Evolutionary conservation across 2,888 invertebrate species (phyloP).

Genomic region (Gisinianus flammeolus): DNA sequence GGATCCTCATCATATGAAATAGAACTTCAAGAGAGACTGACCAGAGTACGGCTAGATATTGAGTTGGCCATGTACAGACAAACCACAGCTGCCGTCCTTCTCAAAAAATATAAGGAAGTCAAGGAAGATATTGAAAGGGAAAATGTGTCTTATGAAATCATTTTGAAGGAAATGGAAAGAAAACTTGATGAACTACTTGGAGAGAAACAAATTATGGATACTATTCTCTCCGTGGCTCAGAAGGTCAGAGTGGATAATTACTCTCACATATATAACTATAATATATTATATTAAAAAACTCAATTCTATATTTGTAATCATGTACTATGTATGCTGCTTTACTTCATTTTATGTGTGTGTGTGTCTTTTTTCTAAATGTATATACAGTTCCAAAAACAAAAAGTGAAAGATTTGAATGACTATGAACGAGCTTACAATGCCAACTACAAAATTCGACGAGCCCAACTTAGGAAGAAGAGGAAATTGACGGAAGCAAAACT

Average conservation of each 20-base stretch:
- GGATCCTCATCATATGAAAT: conserved; percentile 34
- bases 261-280: too few species aligned
- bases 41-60: conserved; percentile 18
- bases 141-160: conserved; percentile 22
- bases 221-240: conserved; percentile 23
- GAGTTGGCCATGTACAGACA: conserved; percentile 31
- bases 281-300: too few species aligned
- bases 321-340: too few species aligned
- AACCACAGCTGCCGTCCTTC: conserved; percentile 29
- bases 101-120: conserved; percentile 36
- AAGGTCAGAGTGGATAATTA: too few species aligned
- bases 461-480: conserved; percentile 25
- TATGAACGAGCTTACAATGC: conserved; percentile 28
- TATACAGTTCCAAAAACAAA: conserved; percentile 39
- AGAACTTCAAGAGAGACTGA: conserved; percentile 13
- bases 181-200: conserved; percentile 20
- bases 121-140: conserved; percentile 28
- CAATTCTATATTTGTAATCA: too few species aligned
- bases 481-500: conserved; percentile 28
- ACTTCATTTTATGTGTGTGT: too few species aligned
- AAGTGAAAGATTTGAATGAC: conserved; percentile 35
- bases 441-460: conserved; percentile 26
- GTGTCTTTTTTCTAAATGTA: too few species aligned
- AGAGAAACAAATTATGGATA: conserved; percentile 29
- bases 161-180: conserved; percentile 33